Conservation (phyloP, 2,888 invertebrate species). For the Itoplectis maculator region DNA sequence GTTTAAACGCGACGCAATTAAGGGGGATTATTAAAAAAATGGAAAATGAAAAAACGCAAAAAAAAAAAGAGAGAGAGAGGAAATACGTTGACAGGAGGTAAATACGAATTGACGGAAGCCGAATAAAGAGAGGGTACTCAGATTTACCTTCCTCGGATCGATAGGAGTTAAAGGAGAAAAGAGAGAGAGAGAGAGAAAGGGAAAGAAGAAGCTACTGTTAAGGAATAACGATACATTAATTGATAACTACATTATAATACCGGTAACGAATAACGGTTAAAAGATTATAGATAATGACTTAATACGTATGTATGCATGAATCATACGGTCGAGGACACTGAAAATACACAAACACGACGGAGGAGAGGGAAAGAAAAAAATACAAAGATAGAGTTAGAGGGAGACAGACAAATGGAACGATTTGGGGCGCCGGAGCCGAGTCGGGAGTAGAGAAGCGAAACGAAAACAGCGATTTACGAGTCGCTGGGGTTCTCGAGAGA, state of each 20-base stretch:
- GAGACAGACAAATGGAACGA: background rate
- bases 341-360: constrained; percentile 54
- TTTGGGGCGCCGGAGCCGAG: background rate
- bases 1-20: constrained; percentile 49
- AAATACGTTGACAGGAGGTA: constrained; percentile 62
- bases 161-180: constrained; percentile 21
- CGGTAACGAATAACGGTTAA: constrained; percentile 57
- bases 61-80: constrained; percentile 65
- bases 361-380: constrained; percentile 46
- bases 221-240: constrained; percentile 66
- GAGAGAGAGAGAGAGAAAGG: no score
- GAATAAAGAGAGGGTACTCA: constrained; percentile 26
- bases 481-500: background rate
- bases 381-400: background rate
- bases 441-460: constrained; percentile 34
- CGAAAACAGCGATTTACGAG: constrained; percentile 26
- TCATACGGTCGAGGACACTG: constrained; percentile 43
- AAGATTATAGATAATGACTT: constrained; percentile 64
- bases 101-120: constrained; percentile 33
- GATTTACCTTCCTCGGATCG: constrained; percentile 32
- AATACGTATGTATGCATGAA: constrained; percentile 66
- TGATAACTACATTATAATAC: constrained; percentile 59
- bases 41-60: constrained; percentile 65
- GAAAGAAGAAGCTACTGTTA: constrained; percentile 53
- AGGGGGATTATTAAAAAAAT: constrained; percentile 61